These are phyloP conservation scores for Clitarchus hookeri DNA, from an alignment of 2,888 invertebrate species.

Conservation along the genomic window DNA sequence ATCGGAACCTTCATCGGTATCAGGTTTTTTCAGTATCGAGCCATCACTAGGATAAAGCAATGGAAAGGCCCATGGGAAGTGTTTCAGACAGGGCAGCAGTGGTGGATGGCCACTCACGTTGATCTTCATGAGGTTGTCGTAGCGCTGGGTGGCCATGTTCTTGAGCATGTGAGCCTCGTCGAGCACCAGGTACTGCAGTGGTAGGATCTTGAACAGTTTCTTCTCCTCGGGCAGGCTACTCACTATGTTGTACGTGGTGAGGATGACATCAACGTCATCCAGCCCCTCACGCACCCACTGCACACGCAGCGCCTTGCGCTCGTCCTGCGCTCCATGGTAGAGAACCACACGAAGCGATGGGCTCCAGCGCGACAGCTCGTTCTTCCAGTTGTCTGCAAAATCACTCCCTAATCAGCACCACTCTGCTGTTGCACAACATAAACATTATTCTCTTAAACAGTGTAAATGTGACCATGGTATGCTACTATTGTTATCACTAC, in stretches of 20 bases:
- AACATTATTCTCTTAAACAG: background rate
- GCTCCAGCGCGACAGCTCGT: conserved; percentile 79
- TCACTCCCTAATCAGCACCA: background rate
- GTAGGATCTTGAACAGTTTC: conserved; percentile 82
- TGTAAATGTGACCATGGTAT: background rate
- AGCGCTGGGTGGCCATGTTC: conserved; percentile 93
- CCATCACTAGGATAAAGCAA: too few species aligned
- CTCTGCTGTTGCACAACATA: background rate
- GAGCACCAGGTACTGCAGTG: conserved; percentile 90
- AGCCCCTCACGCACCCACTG: conserved; percentile 74
- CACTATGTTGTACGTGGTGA: conserved; percentile 87
- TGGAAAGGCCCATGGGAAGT: too few species aligned
- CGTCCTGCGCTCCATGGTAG: conserved; percentile 88
- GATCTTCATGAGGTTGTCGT: conserved; percentile 84
- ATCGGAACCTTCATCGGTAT: too few species aligned
- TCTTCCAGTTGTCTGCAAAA: conserved; percentile 77
- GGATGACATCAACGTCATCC: conserved; percentile 77
- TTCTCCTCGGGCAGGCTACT: conserved; percentile 87
- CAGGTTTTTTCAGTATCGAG: too few species aligned
- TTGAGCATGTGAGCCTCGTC: conserved; percentile 99
- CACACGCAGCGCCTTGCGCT: conserved; percentile 75
- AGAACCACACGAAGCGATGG: conserved; percentile 77
- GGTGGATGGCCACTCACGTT: conserved; percentile 56
- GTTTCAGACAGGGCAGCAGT: too few species aligned
- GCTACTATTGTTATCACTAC: too few species aligned